Base-by-base conservation (phyloP, 2,888 invertebrate genomes). In the Synergus umbraculus region DNA sequence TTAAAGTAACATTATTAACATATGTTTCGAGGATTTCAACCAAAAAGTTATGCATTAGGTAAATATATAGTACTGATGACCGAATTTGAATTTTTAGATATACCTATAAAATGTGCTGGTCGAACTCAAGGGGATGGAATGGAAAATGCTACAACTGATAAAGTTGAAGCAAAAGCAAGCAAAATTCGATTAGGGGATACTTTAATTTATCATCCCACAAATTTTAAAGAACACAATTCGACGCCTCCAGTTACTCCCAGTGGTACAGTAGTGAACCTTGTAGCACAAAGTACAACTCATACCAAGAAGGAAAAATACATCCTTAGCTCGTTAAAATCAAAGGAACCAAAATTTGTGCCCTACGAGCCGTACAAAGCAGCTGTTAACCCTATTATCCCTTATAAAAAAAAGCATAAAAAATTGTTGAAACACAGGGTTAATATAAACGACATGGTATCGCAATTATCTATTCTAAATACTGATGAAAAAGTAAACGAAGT, bases 291-390 rank as follows among this genome's bases (percentile, higher is more conserved):
- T 82, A 92, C 95, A 54, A 93, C 92, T 78, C 93, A 93, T 18
- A 93, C 94, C 65, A 94, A 94, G 85, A 94, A 94, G 86, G 93
- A 93, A 76, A 93, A 87, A 63, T 87, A 87, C 76, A 86, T 91
- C 43, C 82, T 90, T 5, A 87, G 86, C 82, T 90, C 91, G 76
- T 92, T 94, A 13, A 95, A 95, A 88, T 92, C 92, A 0, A 93
- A 94, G 87, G 95, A 96, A 85, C 97, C 97, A 0, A 97, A 96
- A 89, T 97, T 97, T 91, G 94, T 98, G 54, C 97, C 97, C 0
- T 97, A 96, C 86, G 97, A 98, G 89, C 97, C 97, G 0, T 97
- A 97, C 89, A 95, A 97, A 88, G 97, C 95, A 18, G 97, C 97
- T 76, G 96, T 97, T 0, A 96, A 95, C 89, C 96, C 97, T 9